Evolutionary conservation across 2,888 invertebrate genomes (phyloP).

Genomic region (Gasteruption jaculator): DNA sequence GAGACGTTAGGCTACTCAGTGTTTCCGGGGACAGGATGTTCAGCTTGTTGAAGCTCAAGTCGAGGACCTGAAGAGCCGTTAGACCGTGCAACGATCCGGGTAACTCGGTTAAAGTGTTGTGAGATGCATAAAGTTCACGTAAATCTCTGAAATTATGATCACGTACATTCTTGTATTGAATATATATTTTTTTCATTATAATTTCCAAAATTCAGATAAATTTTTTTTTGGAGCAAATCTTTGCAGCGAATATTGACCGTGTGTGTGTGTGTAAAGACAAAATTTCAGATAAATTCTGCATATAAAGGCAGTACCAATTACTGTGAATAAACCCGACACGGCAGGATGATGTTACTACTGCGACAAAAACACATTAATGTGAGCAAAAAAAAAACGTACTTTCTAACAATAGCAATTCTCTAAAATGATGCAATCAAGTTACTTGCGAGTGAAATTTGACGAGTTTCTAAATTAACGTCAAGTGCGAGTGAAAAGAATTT

Average conservation of each 20-base stretch:
- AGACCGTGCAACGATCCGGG: conserved; percentile 68
- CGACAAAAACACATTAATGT: conserved; percentile 32
- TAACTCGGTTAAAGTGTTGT: conserved; percentile 70
- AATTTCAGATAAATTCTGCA: no score
- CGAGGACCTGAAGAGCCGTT: conserved; percentile 66
- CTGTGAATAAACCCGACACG: conserved; percentile 28
- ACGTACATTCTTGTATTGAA: no score
- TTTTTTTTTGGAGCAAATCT: no score
- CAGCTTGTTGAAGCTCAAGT: conserved; percentile 75
- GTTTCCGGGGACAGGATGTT: conserved; percentile 66
- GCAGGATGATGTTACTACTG: conserved; percentile 29
- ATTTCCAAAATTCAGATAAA: no score
- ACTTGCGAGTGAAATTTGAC: conserved; percentile 43
- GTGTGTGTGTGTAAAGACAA: no score
- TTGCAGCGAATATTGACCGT: no score
- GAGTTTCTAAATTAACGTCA: no score
- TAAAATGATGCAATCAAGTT: conserved; percentile 35
- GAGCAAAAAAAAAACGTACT: conserved; percentile 33
- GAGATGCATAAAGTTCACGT: conserved; percentile 71
- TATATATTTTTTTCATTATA: no score
- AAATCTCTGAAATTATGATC: conserved; percentile 61
- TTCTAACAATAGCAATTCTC: conserved; percentile 41
- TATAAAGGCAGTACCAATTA: no score
- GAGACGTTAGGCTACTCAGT: conserved; percentile 64
- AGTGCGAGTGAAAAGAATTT: no score